Evolutionary conservation across 2,797 vertebrate species (phyloP).

Genomic region (Bovichtus diacanthus): DNA sequence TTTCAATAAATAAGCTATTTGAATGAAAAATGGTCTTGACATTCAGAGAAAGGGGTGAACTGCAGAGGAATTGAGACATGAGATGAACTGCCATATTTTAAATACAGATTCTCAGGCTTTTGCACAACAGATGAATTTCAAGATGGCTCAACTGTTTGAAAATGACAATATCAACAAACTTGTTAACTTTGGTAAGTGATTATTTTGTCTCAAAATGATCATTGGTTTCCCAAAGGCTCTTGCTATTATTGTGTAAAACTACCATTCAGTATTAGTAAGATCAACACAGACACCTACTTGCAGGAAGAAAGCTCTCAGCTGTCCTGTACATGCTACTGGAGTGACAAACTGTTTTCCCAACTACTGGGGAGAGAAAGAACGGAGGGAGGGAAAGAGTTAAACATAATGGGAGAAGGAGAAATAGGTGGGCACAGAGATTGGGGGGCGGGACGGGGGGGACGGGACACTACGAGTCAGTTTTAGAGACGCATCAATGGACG

Average conservation of each 20-base stretch:
- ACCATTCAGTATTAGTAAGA: constrained; percentile 46
- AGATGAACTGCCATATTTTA: constrained; percentile 27
- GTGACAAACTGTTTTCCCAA: constrained; percentile 34
- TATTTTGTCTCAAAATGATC: constrained; percentile 40
- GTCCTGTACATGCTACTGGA: constrained; percentile 61
- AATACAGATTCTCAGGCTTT: constrained; percentile 28
- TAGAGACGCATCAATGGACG: constrained; percentile 51
- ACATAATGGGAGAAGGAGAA: neutral
- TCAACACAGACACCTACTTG: constrained; percentile 49
- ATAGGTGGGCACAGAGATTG: constrained; percentile 10
- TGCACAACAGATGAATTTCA: constrained; percentile 36
- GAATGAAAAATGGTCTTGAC: constrained; percentile 28
- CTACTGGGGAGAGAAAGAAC: constrained; percentile 15
- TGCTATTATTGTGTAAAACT: constrained; percentile 26
- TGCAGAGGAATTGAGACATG: constrained; percentile 37
- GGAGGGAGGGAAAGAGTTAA: neutral
- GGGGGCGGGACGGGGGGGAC: too few species aligned
- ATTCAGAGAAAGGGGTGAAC: constrained; percentile 50
- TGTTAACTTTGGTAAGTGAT: constrained; percentile 63
- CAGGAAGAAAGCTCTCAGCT: constrained; percentile 43
- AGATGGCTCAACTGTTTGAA: constrained; percentile 38
- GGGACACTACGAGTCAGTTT: constrained; percentile 52
- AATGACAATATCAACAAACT: constrained; percentile 29
- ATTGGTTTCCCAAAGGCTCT: constrained; percentile 54
- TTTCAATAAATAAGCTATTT: constrained; percentile 41